phyloP scores from a whole-genome alignment of 2,888 invertebrate species.

The Drosophila neotestacea region DNA sequence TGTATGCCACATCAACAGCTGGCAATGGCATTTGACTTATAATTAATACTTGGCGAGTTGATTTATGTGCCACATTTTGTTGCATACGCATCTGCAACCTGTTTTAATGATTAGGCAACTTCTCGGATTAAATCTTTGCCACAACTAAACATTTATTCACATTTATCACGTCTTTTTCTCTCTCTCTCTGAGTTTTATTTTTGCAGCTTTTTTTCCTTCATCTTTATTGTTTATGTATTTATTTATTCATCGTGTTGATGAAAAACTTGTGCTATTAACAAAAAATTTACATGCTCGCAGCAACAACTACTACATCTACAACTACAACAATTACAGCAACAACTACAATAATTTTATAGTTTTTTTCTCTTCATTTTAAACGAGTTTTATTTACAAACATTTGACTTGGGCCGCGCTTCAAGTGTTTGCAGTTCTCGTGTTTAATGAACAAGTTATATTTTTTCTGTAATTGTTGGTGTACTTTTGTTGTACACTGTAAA shows the following conservation, averaged over 20 bases:
- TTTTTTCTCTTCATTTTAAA: constrained; percentile 47
- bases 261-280: constrained; percentile 77
- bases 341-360: constrained; percentile 22
- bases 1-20: constrained; percentile 24
- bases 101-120: constrained; percentile 44
- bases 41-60: constrained; percentile 66
- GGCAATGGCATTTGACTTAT: constrained; percentile 71
- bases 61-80: constrained; percentile 68
- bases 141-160: constrained; percentile 24
- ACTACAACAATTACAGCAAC: constrained; percentile 14
- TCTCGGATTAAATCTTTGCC: constrained; percentile 36
- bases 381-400: constrained; percentile 78
- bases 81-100: constrained; percentile 31
- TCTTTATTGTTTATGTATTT: constrained; percentile 29
- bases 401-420: constrained; percentile 47
- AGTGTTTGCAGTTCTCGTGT: constrained; percentile 74
- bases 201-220: constrained; percentile 9
- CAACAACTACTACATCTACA: constrained; percentile 7
- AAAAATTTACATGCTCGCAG: constrained; percentile 68
- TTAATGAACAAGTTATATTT: constrained; percentile 72
- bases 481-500: constrained; percentile 19
- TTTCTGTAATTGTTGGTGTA: constrained; percentile 10
- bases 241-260: constrained; percentile 46
- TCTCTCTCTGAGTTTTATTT: constrained; percentile 30
- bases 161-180: background rate